phyloP scores from a whole-genome alignment of 2,888 invertebrate species.

The Hypomecis atomaria region DNA sequence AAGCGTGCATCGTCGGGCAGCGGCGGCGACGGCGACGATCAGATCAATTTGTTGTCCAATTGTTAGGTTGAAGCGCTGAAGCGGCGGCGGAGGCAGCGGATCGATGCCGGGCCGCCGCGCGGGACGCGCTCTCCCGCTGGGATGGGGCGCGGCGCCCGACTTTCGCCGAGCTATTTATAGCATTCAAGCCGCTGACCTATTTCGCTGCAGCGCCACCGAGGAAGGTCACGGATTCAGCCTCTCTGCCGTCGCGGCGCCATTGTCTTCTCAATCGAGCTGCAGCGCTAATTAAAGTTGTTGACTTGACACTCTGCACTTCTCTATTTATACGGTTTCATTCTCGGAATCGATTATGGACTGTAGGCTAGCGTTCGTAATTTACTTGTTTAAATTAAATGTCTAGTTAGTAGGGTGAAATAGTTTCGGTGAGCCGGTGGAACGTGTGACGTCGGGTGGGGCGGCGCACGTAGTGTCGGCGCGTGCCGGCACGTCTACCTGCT shows the following conservation, averaged over 20 bases:
- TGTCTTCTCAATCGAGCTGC: conserved; percentile 79
- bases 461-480: conserved; percentile 53
- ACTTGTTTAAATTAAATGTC: conserved; percentile 16
- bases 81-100: conserved; percentile 41
- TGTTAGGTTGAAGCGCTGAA: conserved; percentile 34
- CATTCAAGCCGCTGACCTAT: conserved; percentile 84
- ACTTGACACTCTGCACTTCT: conserved; percentile 76
- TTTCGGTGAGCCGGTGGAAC: conserved; percentile 21
- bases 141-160: conserved; percentile 80
- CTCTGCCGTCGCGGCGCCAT: conserved; percentile 79
- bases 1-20: conserved; percentile 20
- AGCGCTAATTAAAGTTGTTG: conserved; percentile 83
- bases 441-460: conserved; percentile 38
- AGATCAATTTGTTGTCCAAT: conserved; percentile 40
- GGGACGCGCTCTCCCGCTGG: conserved; percentile 63
- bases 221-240: conserved; percentile 84
- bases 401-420: conserved; percentile 32
- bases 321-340: conserved; percentile 55
- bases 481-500: conserved; percentile 69
- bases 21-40: conserved; percentile 21
- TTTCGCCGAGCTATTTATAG: conserved; percentile 84
- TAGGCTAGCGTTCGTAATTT: conserved; percentile 22
- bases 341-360: conserved; percentile 50
- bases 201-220: conserved; percentile 80
- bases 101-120: conserved; percentile 60